Percentiles rank a stretch among this genome's conserved stretches.
phyloP scores from a whole-genome alignment of 2,888 invertebrate species.

The Osmoderma eremita region DNA sequence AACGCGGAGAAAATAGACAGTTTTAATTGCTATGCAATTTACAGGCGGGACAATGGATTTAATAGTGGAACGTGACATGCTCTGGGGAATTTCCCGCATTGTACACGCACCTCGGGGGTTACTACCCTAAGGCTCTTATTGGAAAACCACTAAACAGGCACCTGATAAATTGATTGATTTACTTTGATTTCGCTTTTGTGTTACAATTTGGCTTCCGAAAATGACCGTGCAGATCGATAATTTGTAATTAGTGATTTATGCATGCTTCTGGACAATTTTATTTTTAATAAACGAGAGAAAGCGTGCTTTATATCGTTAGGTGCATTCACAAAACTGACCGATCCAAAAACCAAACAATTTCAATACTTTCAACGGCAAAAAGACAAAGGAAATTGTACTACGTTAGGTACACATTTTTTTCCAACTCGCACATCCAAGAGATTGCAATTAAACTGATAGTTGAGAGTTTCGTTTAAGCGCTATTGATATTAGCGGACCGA shows the following conservation, averaged over 20 bases:
- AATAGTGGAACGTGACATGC: slow-evolving; percentile 57
- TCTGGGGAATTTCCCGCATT: slow-evolving; percentile 53
- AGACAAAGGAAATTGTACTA: slow-evolving; percentile 22
- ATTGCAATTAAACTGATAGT: slow-evolving; percentile 47
- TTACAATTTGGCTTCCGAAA: neutral
- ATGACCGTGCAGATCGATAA: no score
- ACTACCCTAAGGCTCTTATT: slow-evolving; percentile 50
- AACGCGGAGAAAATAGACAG: slow-evolving; percentile 49
- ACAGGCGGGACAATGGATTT: slow-evolving; percentile 61
- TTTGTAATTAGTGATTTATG: no score
- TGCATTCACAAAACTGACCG: neutral
- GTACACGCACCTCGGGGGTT: slow-evolving; percentile 48
- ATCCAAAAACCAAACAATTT: no score
- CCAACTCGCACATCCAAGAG: slow-evolving; percentile 39
- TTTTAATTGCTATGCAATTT: slow-evolving; percentile 61
- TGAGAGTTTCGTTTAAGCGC: slow-evolving; percentile 43
- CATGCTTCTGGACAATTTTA: no score
- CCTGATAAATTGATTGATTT: slow-evolving; percentile 55
- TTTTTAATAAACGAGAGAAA: neutral
- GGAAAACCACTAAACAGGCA: slow-evolving; percentile 55
- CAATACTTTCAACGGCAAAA: slow-evolving; percentile 6
- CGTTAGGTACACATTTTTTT: neutral
- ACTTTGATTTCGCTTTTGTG: slow-evolving; percentile 45
- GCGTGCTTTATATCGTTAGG: neutral
- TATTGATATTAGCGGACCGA: slow-evolving; percentile 38